phyloP scores from a whole-genome alignment of 2,888 invertebrate genomes.

The Ophion ventricosus region DNA sequence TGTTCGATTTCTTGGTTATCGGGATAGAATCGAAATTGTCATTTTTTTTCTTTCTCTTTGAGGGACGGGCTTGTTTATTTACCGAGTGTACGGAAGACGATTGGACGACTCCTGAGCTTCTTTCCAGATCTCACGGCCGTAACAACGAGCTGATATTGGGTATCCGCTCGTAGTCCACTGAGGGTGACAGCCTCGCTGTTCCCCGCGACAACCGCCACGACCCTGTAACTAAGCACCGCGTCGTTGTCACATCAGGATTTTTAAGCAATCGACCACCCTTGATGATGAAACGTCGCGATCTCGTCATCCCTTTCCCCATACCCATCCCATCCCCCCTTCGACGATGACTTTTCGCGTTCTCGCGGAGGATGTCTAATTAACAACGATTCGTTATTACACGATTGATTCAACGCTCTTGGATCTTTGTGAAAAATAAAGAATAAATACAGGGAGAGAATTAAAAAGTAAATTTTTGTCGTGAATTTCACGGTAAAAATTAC shows the following conservation, averaged over 20 bases:
- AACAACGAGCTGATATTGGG: conserved; percentile 94
- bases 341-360: too few species aligned
- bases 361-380: background rate
- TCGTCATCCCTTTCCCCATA: too few species aligned
- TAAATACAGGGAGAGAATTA: too few species aligned
- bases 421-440: too few species aligned
- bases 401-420: too few species aligned
- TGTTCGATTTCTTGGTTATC: too few species aligned
- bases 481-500: too few species aligned
- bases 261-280: background rate
- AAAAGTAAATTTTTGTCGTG: too few species aligned
- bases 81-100: conserved; percentile 96
- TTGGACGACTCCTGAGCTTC: conserved; percentile 93
- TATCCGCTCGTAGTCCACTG: conserved; percentile 92
- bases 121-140: conserved; percentile 93
- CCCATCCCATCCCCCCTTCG: background rate
- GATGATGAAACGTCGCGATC: background rate
- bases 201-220: conserved; percentile 95
- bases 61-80: conserved; percentile 54
- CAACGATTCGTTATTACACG: too few species aligned
- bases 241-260: conserved; percentile 77
- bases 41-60: background rate
- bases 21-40: too few species aligned
- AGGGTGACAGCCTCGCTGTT: conserved; percentile 94
- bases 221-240: conserved; percentile 93